phyloP scores from a whole-genome alignment of 2,797 vertebrate species.

The Pyrocephalus nanus region DNA sequence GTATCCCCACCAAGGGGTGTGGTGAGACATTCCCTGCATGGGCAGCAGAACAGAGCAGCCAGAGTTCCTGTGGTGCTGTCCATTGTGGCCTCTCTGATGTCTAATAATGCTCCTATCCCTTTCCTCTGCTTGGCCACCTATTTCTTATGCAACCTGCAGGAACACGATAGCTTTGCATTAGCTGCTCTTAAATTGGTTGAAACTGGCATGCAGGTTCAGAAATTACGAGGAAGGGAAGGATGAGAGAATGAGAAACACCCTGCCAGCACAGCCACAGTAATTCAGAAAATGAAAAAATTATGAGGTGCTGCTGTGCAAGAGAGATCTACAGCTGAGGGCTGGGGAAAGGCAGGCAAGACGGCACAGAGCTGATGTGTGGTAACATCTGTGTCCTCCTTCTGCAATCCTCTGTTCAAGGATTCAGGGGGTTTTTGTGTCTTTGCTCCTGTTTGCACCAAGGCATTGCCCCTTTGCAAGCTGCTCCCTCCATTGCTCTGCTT shows the following conservation, averaged over 20 bases:
- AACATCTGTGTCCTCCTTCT: background rate
- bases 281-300: background rate
- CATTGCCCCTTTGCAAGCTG: background rate
- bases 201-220: background rate
- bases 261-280: background rate
- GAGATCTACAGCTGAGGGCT: background rate
- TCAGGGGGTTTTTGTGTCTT: background rate
- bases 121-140: background rate
- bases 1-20: background rate
- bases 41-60: background rate
- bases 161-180: background rate
- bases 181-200: background rate
- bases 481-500: background rate
- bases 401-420: background rate
- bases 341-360: background rate
- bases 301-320: background rate
- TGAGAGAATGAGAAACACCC: background rate
- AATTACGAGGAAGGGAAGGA: background rate
- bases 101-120: background rate
- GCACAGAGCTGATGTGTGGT: background rate
- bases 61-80: background rate
- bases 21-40: rapidly evolving
- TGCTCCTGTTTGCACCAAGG: background rate
- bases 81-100: background rate
- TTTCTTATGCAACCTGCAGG: background rate